Evolutionary conservation across 1,140 invertebrate species (phyloP), one percentile per base, ranked within the genome.

Genomic region (Latrodectus geometricus): DNA sequence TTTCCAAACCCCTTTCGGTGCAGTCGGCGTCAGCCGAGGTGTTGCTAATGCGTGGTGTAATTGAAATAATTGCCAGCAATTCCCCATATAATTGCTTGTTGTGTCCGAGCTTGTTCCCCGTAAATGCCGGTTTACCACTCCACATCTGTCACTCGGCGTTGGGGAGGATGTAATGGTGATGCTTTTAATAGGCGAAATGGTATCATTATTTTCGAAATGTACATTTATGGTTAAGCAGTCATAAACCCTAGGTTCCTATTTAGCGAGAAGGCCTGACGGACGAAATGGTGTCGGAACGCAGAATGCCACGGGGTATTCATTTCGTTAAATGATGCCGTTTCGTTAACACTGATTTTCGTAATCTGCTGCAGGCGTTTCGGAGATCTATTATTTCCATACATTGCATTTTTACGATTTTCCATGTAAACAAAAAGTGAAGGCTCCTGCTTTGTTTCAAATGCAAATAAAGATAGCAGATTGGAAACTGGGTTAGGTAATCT

Each of bases 51-150:
- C 48, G 17, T 72, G 68, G 68, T 50, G 79, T 81, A 81, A 72
- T 81, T 81, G 68, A 81, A 72, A 81, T 81, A 81, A 81, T 81
- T 81, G 79, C 66, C 66, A 56, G 79, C 68, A 70, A 72, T 81
- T 81, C 79, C 35, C 20, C 79, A 35, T 35, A 65, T 81, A 81
- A 81, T 81, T 81, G 79, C 79, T 81, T 56, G 68, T 72, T 81
- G 68, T 81, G 79, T 81, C 66, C 76, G 61, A 78, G 54, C 77
- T 61, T 61, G 11, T 61, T 17, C 8, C 11, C 54, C 54, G 54
- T 61, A 61, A 61, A 61, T 8, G 54, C 54, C 17, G 48, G 65
- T 15, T 21, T 48, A 70, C 66, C 35, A 50, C 11, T n/a, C 66
- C n/a, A 35, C 79, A 81, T 81, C 79, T 81, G 79, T 81, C 79